A percentile compares a stretch with the other conserved stretches of the same genome.
Evolutionary conservation across 2,113 vertebrate genomes (phyloP).

Genomic region (Cryptomyrus ogoouensis): DNA sequence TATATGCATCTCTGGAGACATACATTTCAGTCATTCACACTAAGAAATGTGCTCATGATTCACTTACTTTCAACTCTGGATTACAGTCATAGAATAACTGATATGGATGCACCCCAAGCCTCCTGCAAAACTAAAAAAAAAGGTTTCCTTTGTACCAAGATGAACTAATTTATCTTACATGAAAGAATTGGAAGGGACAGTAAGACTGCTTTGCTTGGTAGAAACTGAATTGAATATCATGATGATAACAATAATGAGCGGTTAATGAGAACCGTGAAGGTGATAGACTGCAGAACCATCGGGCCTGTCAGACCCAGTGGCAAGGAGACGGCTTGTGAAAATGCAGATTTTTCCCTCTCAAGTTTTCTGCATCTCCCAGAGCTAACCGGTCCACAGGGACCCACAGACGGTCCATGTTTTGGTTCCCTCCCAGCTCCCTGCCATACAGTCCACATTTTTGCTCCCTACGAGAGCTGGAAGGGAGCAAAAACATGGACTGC

Average conservation of each 20-base stretch:
- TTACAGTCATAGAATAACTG: background rate
- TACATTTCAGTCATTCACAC: background rate
- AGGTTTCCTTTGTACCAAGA: background rate
- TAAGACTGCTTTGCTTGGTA: conserved; percentile 35
- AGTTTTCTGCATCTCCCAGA: background rate
- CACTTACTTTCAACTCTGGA: background rate
- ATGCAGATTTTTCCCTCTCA: background rate
- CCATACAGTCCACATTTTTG: background rate
- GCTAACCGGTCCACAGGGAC: background rate
- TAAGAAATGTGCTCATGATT: background rate
- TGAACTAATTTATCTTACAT: background rate
- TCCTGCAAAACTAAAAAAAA: background rate
- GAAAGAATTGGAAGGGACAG: background rate
- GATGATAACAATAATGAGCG: background rate
- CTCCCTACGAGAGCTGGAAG: background rate
- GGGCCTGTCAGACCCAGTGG: background rate
- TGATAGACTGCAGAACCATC: background rate
- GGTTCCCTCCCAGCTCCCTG: background rate
- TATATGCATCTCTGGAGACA: background rate
- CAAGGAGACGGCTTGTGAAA: background rate
- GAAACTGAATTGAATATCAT: conserved; percentile 31
- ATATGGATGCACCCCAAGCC: background rate
- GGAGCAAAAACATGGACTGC: background rate
- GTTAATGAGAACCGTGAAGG: background rate
- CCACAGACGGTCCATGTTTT: background rate